Percentiles rank a stretch among this genome's conserved stretches.
These are phyloP conservation scores for Pemphigus obesinymphae DNA, from an alignment of 1,140 invertebrate genomes.

Conservation along the genomic window DNA sequence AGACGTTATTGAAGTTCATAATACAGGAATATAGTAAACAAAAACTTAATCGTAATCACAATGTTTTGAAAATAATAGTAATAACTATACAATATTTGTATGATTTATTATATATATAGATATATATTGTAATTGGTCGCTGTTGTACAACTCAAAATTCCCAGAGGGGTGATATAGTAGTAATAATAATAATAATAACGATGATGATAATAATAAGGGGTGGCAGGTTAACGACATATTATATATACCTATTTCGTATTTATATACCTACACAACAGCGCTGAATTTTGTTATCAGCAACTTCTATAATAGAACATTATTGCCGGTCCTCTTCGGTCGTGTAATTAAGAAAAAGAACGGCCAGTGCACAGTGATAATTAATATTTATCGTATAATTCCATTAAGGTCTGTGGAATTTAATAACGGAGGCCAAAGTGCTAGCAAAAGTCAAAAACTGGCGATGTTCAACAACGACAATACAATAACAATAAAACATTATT, in stretches of 20 bases:
- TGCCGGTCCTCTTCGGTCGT: slow-evolving; percentile 1
- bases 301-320: slow-evolving; percentile 40
- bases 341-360: slow-evolving; percentile 40
- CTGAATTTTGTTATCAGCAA: slow-evolving; percentile 31
- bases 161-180: neutral
- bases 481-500: neutral
- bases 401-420: slow-evolving; percentile 37
- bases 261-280: neutral
- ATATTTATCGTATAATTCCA: slow-evolving; percentile 40
- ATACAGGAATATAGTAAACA: too few relatives aligned
- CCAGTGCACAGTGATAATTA: slow-evolving; percentile 27
- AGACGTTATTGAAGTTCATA: too few relatives aligned
- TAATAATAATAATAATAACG: slow-evolving; percentile 7
- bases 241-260: slow-evolving; percentile 1
- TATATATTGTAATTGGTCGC: slow-evolving; percentile 29
- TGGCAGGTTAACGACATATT: slow-evolving; percentile 22
- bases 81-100: neutral
- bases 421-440: neutral
- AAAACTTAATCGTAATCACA: too few relatives aligned
- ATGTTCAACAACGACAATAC: slow-evolving; percentile 8
- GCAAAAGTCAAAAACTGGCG: neutral
- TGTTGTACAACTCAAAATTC: slow-evolving; percentile 31
- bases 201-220: slow-evolving; percentile 34
- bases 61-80: neutral
- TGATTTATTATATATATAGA: slow-evolving; percentile 6